Base-by-base conservation (phyloP, 2,113 vertebrate genomes). In the Ondatra zibethicus region DNA sequence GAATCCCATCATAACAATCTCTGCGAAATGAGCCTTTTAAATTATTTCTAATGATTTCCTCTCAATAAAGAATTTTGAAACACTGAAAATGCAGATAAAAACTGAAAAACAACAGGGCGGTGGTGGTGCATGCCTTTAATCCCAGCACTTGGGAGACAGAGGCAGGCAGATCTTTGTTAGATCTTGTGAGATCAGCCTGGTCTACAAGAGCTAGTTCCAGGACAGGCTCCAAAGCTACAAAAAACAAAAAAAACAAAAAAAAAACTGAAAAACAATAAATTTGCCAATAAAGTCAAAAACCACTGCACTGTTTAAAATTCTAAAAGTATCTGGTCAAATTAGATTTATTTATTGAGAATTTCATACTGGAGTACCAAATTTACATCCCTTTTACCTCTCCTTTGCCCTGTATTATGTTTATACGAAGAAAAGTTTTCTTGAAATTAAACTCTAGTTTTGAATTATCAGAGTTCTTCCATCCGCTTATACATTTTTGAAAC, bases 41-140 rank as follows among this genome's bases (percentile, higher is more conserved):
- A 31, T n/a, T 55, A 5, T n/a, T 80, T 31, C 77, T 75, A 92
- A 73, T 76, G 33, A 95, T 27, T 36, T 77, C 17, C 23, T 77
- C 45, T 63, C 13, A 92, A 39, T 42, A 92, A 85, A 11, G 50
- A 14, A 92, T 78, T 81, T 95, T 88, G 55, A 94, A 95, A 95
- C 36, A 93, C 31, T 91, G 39, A 92, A 31, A 94, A 97, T 58
- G 42, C 75, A 92, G 10, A 45, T 21, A 96, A 97, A 97, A 93
- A 96, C n/a, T 84, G 11, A 88, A 95, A 87, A 93, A 36, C 4
- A 73, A 90, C 39, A n/a, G n/a, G n/a, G n/a, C n/a, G n/a, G n/a
- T n/a, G n/a, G n/a, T n/a, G n/a, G n/a, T n/a, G n/a, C n/a, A n/a
- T n/a, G n/a, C n/a, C n/a, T n/a, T n/a, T n/a, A n/a, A n/a, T n/a